These are phyloP conservation scores for Tipula unca DNA, from an alignment of 2,888 invertebrate species.

Conservation along the genomic window DNA sequence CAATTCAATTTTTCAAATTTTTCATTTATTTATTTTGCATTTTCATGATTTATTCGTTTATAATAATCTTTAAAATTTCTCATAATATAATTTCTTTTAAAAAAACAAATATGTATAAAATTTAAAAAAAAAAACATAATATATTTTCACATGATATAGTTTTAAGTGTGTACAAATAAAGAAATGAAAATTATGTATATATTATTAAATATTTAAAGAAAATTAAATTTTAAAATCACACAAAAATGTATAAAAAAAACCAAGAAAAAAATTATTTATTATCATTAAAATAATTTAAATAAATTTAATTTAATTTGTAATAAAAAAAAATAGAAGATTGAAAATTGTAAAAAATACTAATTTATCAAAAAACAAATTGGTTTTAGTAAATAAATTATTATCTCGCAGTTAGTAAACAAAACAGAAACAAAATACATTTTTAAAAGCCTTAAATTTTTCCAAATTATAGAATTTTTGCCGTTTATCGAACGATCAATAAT, in stretches of 20 bases:
- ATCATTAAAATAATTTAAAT: neutral
- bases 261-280: neutral
- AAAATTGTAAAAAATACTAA: neutral
- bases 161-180: neutral
- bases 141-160: neutral
- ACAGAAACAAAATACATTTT: neutral
- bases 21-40: neutral
- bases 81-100: neutral
- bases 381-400: neutral
- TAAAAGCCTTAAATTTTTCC: neutral
- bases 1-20: neutral
- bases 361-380: neutral
- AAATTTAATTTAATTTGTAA: neutral
- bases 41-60: neutral
- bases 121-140: neutral
- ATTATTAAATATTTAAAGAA: neutral
- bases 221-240: neutral
- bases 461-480: neutral
- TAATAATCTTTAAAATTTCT: neutral
- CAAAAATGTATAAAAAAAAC: neutral
- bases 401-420: neutral
- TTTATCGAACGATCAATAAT: neutral
- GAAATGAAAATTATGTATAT: neutral
- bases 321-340: neutral
- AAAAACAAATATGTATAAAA: neutral